phyloP scores from a whole-genome alignment of 2,797 vertebrate genomes.

The Orientallactaga sibirica region DNA sequence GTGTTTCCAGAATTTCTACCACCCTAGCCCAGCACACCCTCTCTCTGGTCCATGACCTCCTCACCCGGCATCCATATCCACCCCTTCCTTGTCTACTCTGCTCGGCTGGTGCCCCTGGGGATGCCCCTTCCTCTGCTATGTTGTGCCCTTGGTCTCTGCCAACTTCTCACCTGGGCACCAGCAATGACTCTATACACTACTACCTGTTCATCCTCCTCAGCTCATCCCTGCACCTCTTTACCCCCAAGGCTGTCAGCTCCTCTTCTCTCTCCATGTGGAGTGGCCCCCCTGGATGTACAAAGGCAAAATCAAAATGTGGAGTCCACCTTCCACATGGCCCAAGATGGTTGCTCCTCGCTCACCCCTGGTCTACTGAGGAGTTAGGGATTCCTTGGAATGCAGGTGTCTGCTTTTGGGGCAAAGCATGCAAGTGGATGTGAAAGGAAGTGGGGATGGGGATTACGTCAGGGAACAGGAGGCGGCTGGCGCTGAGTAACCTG shows the following conservation, averaged over 20 bases:
- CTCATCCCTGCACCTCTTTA: neutral
- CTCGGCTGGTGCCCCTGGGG: neutral
- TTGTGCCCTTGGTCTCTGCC: neutral
- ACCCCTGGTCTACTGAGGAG: neutral
- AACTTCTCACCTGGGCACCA: neutral
- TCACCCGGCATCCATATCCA: neutral
- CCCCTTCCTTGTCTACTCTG: neutral
- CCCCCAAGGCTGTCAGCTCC: too few relatives aligned
- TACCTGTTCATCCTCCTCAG: accelerated
- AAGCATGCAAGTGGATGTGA: neutral
- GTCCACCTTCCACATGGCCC: neutral
- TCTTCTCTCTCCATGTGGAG: neutral
- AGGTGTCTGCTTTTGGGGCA: neutral
- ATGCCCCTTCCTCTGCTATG: neutral
- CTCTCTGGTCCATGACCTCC: too few relatives aligned
- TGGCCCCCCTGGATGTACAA: accelerated
- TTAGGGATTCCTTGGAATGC: too few relatives aligned
- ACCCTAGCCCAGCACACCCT: neutral
- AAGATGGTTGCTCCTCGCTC: neutral
- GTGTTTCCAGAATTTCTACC: too few relatives aligned
- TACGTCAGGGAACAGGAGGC: neutral
- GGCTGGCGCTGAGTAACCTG: neutral
- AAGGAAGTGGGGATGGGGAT: neutral
- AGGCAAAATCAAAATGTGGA: neutral
- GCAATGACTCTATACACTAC: neutral